A percentile compares a stretch with the other conserved stretches of the same genome.
Conservation (phyloP, 1,140 invertebrate genomes). For the Rhizoglyphus robini region DNA sequence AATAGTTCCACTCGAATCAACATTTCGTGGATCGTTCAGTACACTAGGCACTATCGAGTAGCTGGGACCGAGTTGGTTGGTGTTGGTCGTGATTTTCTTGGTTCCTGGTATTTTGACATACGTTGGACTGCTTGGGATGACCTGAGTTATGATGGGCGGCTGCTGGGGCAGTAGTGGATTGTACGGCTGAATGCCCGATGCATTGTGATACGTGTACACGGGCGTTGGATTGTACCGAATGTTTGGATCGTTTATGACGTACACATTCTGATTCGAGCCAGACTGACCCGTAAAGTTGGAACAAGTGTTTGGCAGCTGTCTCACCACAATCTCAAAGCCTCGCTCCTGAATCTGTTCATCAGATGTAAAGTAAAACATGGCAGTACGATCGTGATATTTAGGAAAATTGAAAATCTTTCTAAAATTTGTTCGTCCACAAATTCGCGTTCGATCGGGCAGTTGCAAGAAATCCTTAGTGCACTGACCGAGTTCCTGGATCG, state of each 20-base stretch:
- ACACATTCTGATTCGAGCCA: not conserved
- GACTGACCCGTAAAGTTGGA: conserved; percentile 17
- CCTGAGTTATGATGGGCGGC: not conserved
- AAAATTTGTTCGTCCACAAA: conserved; percentile 23
- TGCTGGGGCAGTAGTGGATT: not conserved
- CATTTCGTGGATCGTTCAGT: conserved; percentile 16
- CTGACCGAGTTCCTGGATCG: not conserved
- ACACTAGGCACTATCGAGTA: conserved; percentile 1
- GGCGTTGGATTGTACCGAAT: not conserved
- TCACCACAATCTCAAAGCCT: conserved; percentile 26
- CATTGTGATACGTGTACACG: not conserved
- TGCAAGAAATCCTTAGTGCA: conserved; percentile 26
- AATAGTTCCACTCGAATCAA: conserved; percentile 3
- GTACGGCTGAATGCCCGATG: not conserved
- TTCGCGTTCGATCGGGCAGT: conserved; percentile 23
- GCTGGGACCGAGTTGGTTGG: not conserved
- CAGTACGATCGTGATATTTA: conserved; percentile 21
- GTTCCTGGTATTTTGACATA: not conserved
- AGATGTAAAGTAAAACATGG: conserved; percentile 24
- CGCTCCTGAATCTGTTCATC: conserved; percentile 22
- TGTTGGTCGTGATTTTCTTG: too few relatives aligned
- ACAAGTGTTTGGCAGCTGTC: conserved; percentile 25
- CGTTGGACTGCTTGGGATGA: not conserved
- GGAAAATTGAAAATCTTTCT: conserved; percentile 23
- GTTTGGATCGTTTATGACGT: not conserved